A percentile compares a stretch with the other conserved stretches of the same genome.
These are phyloP conservation scores for Luperina nickerlii DNA, from an alignment of 2,888 invertebrate species.

Conservation along the genomic window DNA sequence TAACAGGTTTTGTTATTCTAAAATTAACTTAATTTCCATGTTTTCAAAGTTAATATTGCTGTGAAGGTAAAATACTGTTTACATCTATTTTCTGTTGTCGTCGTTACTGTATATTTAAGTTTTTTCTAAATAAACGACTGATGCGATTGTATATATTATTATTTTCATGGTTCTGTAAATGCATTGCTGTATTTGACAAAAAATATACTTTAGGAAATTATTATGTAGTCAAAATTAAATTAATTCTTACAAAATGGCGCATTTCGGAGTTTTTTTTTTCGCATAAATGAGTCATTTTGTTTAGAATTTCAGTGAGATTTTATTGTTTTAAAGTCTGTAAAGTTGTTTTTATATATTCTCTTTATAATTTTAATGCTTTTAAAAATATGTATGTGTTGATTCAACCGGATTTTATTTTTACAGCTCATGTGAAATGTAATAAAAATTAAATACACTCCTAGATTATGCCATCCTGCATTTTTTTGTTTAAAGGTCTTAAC, in stretches of 20 bases:
- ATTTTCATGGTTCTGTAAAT: conserved; percentile 50
- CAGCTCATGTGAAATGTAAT: background rate
- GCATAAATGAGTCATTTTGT: conserved; percentile 6
- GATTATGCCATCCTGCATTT: background rate
- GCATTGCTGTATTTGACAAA: conserved; percentile 61
- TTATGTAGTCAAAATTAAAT: conserved; percentile 45
- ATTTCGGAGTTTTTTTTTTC: background rate
- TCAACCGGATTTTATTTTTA: background rate
- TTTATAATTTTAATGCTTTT: background rate
- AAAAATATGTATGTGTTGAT: background rate
- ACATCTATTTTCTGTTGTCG: conserved; percentile 20
- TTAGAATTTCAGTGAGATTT: conserved; percentile 4
- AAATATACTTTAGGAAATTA: conserved; percentile 16
- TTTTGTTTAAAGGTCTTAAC: background rate
- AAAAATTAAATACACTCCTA: background rate
- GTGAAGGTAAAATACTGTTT: conserved; percentile 24
- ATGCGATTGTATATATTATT: conserved; percentile 65
- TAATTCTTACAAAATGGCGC: conserved; percentile 6
- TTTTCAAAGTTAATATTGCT: background rate
- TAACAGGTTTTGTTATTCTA: background rate
- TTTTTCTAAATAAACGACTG: conserved; percentile 65
- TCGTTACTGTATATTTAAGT: conserved; percentile 56
- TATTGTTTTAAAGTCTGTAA: conserved; percentile 39
- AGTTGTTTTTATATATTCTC: background rate
- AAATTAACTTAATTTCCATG: background rate